Evolutionary conservation across 2,113 vertebrate genomes (phyloP), one percentile per base, ranked within the genome.

Genomic region (Mesitornis unicolor): DNA sequence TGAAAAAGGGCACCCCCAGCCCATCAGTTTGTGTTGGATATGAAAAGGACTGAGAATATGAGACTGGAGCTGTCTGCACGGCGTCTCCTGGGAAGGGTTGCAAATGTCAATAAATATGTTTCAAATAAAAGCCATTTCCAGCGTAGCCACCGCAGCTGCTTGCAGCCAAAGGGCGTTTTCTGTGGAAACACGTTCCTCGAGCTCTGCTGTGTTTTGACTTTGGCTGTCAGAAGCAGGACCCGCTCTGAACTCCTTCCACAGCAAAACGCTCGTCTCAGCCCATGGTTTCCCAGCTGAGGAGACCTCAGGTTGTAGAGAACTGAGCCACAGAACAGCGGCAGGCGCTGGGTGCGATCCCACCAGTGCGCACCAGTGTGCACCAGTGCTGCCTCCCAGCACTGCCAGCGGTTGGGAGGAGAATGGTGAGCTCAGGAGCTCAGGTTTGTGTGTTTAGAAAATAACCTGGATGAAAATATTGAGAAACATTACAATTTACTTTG

Each of bases 21-120:
- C 38, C 2, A 0, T 36, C 54, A 5, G n/a, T 31, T 31, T 0
- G 0, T 33, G 47, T 8, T 1, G 0, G 53, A 51, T 43, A 51
- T 7, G 16, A 48, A 28, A 81, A 67, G 50, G 13, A 78, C 24
- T 0, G 1, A 63, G 57, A 53, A 71, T 42, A 9, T 35, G 6
- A 29, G 40, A 4, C 70, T 29, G 54, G 16, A 54, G n/a, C 3
- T 64, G 82, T 21, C 56, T 54, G 75, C 57, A 12, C 4, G 0
- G 43, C 12, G 28, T 69, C 67, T 47, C 78, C 74, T 0, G 57
- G 74, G 74, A 91, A 25, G 35, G 31, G 61, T 11, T 2, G 3
- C 26, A 56, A 64, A 70, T 43, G 82, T 68, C 70, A 36, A 31
- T 11, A 47, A 91, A 82, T 51, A 63, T 40, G 53, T 38, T 48